These are phyloP conservation scores for Brachyistius frenatus DNA, from an alignment of 2,113 vertebrate species.

Conservation along the genomic window DNA sequence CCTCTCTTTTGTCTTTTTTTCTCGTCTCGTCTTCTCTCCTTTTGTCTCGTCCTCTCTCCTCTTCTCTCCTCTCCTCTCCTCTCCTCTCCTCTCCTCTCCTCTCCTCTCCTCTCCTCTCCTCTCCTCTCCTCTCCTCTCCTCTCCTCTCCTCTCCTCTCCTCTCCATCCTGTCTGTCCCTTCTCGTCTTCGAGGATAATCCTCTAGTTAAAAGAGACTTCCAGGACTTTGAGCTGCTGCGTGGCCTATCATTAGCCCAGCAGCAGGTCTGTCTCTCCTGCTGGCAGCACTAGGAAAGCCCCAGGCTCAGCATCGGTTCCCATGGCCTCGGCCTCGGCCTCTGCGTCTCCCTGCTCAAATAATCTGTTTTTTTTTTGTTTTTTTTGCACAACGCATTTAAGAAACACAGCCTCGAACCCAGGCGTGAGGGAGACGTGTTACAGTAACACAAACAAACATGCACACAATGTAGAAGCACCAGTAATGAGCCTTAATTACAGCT, in stretches of 20 bases:
- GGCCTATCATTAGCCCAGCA: constrained; percentile 73
- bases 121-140: neutral
- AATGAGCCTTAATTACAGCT: constrained; percentile 60
- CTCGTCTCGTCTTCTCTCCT: neutral
- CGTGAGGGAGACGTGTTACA: constrained; percentile 21
- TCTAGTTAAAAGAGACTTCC: constrained; percentile 32
- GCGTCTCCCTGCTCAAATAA: constrained; percentile 30
- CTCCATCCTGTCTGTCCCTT: neutral
- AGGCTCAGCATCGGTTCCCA: constrained; percentile 62
- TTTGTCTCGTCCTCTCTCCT: neutral
- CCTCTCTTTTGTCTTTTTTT: constrained; percentile 5
- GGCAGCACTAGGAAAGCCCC: constrained; percentile 59
- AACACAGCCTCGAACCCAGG: constrained; percentile 26
- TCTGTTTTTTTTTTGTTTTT: neutral
- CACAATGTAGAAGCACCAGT: constrained; percentile 30
- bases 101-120: neutral
- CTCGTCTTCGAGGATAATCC: constrained; percentile 19
- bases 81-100: neutral
- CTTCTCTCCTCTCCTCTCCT: neutral
- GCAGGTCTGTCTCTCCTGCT: constrained; percentile 62
- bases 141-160: neutral
- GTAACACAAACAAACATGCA: constrained; percentile 16
- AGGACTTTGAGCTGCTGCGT: constrained; percentile 25
- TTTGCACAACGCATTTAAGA: constrained; percentile 14
- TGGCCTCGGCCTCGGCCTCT: constrained; percentile 30